Base-by-base conservation (phyloP, 2,113 vertebrate genomes). In the Megalops atlanticus region DNA sequence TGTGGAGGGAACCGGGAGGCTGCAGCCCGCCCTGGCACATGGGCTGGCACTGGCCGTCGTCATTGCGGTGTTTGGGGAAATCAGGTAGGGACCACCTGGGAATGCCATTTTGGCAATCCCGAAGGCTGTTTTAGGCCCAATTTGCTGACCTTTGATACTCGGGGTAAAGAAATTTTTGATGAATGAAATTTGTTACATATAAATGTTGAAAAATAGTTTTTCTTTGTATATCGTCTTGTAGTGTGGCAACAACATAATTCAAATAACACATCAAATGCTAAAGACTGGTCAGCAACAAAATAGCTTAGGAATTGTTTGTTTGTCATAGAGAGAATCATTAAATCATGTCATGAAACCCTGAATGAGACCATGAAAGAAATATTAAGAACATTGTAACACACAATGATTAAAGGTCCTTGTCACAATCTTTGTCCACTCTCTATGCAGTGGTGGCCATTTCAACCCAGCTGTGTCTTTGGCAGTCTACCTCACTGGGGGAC, bases 11-110 rank as follows among this genome's bases (percentile, higher is more conserved):
- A 80, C 74, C 0, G 95, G 95, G 24, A 35, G 81, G 54, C 78
- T 96, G 80, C 96, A 97, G 90, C 95, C 96, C 0, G 97, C 97
- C 0, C 84, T 97, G 90, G 96, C 93, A 0, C 96, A 98, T 0
- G 96, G 96, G 40, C 92, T 98, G 90, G 92, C 93, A 0, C 82
- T 97, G 82, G 94, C 72, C 0, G 88, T 93, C 47, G 24, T 86
- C 45, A 85, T 96, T 0, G 86, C 91, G 1, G 18, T 93, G 2
- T 87, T 96, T 79, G 97, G 93, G 1, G 89, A 88, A 64, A 93
- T 98, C 87, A 97, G 97, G 97, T 98, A 89, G 76, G 10, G 1
- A 31, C 27, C 58, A 27, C 8, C 58, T 54, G 18, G 18, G 24
- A 54, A 54, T 6, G 18, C 24, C 49, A 21, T 6, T 54, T 49